Evolutionary conservation across 2,888 invertebrate genomes (phyloP).

Genomic region (Aphodius granarius): DNA sequence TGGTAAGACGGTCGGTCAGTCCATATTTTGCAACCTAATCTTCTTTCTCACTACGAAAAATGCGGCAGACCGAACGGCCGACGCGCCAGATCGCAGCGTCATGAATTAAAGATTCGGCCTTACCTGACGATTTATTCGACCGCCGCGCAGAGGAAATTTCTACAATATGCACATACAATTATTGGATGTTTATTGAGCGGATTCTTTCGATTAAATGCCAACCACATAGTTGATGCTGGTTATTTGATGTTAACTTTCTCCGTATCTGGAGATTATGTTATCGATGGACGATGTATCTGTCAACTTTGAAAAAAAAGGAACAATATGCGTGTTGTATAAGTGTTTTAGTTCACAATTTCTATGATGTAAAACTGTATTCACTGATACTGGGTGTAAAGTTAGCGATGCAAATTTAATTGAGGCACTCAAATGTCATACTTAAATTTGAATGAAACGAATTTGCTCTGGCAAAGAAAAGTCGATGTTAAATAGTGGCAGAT

Average conservation of each 20-base stretch:
- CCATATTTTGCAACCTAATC: background rate
- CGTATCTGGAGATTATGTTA: too few species aligned
- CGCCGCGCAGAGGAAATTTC: background rate
- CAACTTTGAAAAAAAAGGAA: too few species aligned
- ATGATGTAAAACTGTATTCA: too few species aligned
- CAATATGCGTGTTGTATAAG: too few species aligned
- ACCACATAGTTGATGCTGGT: background rate
- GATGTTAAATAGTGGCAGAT: too few species aligned
- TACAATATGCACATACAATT: background rate
- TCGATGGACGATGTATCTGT: too few species aligned
- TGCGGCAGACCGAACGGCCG: background rate
- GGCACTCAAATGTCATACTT: too few species aligned
- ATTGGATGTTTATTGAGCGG: background rate
- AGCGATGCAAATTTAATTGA: too few species aligned
- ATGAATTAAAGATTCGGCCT: constrained; percentile 13
- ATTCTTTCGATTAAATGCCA: background rate
- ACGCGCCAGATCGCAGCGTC: background rate
- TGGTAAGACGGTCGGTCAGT: background rate
- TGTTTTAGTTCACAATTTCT: too few species aligned
- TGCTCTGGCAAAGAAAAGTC: too few species aligned
- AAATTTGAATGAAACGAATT: too few species aligned
- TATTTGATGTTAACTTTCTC: background rate
- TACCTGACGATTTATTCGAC: constrained; percentile 4
- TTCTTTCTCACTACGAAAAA: background rate
- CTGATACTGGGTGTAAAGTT: too few species aligned